Evolutionary conservation across 1,140 invertebrate species (phyloP), one percentile per base, ranked within the genome.

Genomic region (Cydia fagiglandana): DNA sequence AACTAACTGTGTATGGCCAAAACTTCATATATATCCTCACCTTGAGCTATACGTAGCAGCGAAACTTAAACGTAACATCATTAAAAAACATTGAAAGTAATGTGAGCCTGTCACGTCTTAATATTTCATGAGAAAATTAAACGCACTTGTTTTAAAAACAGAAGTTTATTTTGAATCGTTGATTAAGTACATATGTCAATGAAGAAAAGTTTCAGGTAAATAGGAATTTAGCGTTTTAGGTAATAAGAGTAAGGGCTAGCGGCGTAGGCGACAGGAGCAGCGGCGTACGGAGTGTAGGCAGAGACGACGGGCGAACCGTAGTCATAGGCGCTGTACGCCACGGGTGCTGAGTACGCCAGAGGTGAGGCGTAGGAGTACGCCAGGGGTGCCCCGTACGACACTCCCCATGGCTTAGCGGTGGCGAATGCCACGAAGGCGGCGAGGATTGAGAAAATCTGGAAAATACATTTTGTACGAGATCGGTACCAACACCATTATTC

Each of bases 231-330:
- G 34, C 66, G 66, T 70, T 70, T 70, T 15, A 50, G 73, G 17
- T 73, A 53, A 66, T 79, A 77, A 20, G 76, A 76, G 7, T 77
- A 70, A 28, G 78, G 41, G 74, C 81, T 81, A 1, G 80, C 75
- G 9, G 73, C 47, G 17, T 76, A 73, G 0, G 78, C 34, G 34
- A 73, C 73, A n/a, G 74, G 56, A 20, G 73, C 75, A 30, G 64
- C 56, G 34, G 56, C 73, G 13, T 66, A 73, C 2, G 76, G 64
- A 15, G 73, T 50, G 24, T 50, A 50, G 28, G 64, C 76, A 28
- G 50, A 38, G 64, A 64, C 38, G 13, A 76, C 64, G 6, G 75
- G 75, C 12, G 75, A 20, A 13, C 50, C 30, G 56, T 75, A 75
- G 53, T 28, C n/a, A 38, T 50, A 34, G 50, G 56, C 20, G 56